Base-by-base conservation (phyloP, 2,888 invertebrate genomes). In the Encarsia formosa region DNA sequence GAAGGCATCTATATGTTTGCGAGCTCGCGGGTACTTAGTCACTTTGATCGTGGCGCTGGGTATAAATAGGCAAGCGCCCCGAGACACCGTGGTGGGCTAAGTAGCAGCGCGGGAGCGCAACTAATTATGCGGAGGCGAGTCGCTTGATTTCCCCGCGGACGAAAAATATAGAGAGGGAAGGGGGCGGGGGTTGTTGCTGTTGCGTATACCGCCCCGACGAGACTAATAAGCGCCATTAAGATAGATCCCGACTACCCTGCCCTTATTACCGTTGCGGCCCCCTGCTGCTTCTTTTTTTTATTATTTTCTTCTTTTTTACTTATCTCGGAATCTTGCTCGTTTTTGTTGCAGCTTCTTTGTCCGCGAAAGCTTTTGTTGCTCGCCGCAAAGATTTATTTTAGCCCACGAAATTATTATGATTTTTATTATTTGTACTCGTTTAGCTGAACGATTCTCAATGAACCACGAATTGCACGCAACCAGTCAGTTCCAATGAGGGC, bases 151-250 rank as follows among this genome's bases (percentile, higher is more conserved):
- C 72, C 71, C 72, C 69, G 65, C 66, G 71, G 70, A 64, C 69
- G 69, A 70, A 72, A 72, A 71, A 71, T 71, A 68, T 66, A 66
- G 67, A 22, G 5, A 13, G 31, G 23, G 23, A 39, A 2, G 29
- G n/a, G 15, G n/a, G 20, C 35, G 44, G 20, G 26, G 24, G 68
- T 65, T 63, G n/a, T n/a, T n/a, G n/a, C n/a, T n/a, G n/a, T n/a
- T n/a, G n/a, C n/a, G n/a, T n/a, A n/a, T n/a, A 59, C 62, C 57
- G 57, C 59, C 63, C 65, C 66, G 61, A 62, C 62, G 68, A 66
- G 70, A 72, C 68, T 71, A 71, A 71, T 71, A 72, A 72, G 71
- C 67, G 63, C 68, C 66, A 70, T 72, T 71, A 71, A 69, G 72
- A 70, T 65, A 65, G 64, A 59, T 61, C 59, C 52, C 59, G 54